Evolutionary conservation across 2,113 vertebrate genomes (phyloP).

Genomic region (Albula glossodonta): DNA sequence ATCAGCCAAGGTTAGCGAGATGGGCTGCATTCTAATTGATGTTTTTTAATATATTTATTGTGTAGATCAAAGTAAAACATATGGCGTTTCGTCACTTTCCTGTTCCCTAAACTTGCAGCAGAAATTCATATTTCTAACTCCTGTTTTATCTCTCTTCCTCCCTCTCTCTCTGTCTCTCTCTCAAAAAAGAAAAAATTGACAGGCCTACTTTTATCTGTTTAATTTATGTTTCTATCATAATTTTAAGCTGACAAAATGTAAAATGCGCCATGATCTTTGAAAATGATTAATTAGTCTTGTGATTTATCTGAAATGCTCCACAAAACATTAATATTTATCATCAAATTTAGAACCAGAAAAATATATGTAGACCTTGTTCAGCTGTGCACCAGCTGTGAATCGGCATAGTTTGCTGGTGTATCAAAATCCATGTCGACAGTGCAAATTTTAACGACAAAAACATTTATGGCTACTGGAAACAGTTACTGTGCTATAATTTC

Average conservation of each 20-base stretch:
- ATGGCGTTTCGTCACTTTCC: background rate
- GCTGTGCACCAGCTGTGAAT: background rate
- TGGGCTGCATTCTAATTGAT: background rate
- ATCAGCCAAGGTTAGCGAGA: background rate
- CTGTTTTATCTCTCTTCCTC: background rate
- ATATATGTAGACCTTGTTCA: background rate
- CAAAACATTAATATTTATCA: background rate
- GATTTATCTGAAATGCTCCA: background rate
- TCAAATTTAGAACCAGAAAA: background rate
- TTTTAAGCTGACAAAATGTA: no score
- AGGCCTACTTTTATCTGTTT: no score
- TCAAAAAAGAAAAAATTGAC: no score
- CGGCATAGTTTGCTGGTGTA: background rate
- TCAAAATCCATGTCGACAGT: background rate
- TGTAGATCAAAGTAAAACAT: background rate
- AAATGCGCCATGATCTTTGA: background rate
- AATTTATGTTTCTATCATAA: no score
- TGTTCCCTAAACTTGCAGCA: background rate
- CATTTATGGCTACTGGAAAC: background rate
- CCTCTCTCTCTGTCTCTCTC: no score
- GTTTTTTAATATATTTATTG: background rate
- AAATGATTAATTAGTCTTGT: background rate
- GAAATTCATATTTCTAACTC: no score
- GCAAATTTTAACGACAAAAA: background rate
- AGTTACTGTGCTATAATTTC: background rate